Base-by-base conservation (phyloP, 2,797 vertebrate genomes). In the Lepus oiostolus region DNA sequence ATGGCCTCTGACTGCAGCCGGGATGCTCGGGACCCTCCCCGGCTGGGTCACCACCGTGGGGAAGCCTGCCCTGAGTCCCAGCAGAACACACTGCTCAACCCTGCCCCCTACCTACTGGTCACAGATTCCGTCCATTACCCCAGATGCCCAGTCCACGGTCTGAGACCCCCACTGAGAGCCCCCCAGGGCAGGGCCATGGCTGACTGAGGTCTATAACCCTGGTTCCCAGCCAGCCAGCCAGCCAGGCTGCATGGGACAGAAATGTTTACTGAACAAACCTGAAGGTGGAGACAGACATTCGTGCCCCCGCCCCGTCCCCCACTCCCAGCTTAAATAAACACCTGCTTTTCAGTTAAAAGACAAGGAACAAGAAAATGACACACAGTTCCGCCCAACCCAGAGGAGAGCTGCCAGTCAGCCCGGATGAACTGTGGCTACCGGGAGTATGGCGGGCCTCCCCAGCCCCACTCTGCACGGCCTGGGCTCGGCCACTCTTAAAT, bases 331-430 rank as follows among this genome's bases (percentile, higher is more conserved):
- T 84, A 52, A 93, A 93, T 7, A 95, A 91, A 65, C 30, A 87
- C 79, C 35, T 50, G 19, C 30, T 65, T 82, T 68, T 93, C 38
- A 6, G 63, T 93, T 94, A 90, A 82, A 96, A 92, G 70, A 90
- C 68, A 93, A 95, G 85, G 68, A 93, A 91, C 58, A 28, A 35
- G 68, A 42, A 93, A 77, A 85, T 67, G 17, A 88, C 88, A 83
- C 42, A 65, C 1, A 21, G 74, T 35, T 77, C 70, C 91, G 50
- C 74, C 79, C n/a, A 7, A 5, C 47, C 35, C 24, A 22, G 22
- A 62, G 52, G 19, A 32, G 28, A 26, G 26, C 5, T 2, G 0
- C 67, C 32, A 71, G 50, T 21, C 6, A 80, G 50, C 30, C 83
- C 12, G 28, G 60, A 24, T 14, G 14, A 63, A 85, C 54, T 1